Evolutionary conservation across 1,140 invertebrate species (phyloP), one percentile per base, ranked within the genome.

Genomic region (Globodera rostochiensis): DNA sequence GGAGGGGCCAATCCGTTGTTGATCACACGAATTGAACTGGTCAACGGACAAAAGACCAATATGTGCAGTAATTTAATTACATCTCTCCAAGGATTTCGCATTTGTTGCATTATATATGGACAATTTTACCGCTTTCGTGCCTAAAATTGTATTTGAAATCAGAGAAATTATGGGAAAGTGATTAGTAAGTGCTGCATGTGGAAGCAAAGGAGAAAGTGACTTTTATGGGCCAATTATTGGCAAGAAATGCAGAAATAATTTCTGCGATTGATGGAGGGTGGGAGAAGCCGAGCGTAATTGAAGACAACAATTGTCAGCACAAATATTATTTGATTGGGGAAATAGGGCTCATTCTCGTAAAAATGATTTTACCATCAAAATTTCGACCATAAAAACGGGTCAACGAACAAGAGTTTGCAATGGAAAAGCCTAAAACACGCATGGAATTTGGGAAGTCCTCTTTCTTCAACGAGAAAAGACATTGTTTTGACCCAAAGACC

Each of bases 1-100:
- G 87, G 87, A 53, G 87, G 87, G 45, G 87, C 87, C 45, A 88
- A 80, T 25, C 87, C 87, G 80, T 88, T 88, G 74, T 85, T 80
- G 69, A 88, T 88, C 11, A 90, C 80, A 74, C 85, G 86, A 64
- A 88, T 82, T 9, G 69, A n/a, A 47, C 11, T 45, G 36, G 69
- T 45, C 69, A 71, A 19, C 36, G 11, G 69, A n/a, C 25, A 47
- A 71, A 45, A 11, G 69, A 21, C 69, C 15, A 64, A 64, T 19
- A 19, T 19, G 19, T 5, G 11, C 57, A 64, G 11, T 64, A 64
- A 36, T 36, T 36, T 36, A 36, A 36, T 36, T 36, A 36, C 36
- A 36, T 36, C 36, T 36, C 36, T 36, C 36, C 36, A 36, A 36
- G 36, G 36, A 36, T 36, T 36, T 36, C 36, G 36, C 36, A 36